These are phyloP conservation scores for Formica exsecta DNA, from an alignment of 1,140 invertebrate species.

Conservation along the genomic window DNA sequence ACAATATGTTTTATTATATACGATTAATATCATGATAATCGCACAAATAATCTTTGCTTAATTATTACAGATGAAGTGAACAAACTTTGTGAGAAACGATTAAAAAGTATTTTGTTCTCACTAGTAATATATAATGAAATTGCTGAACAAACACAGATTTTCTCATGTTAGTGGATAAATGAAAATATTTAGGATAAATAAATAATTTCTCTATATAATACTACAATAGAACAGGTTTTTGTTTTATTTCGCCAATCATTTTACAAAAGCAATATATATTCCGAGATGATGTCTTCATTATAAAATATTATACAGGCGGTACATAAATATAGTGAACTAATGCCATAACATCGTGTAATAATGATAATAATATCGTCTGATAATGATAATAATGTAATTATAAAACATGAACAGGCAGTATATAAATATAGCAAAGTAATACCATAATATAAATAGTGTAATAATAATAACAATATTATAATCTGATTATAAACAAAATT, in stretches of 20 bases:
- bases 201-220: not conserved
- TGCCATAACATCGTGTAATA: too few relatives aligned
- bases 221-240: not conserved
- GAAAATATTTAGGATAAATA: too few relatives aligned
- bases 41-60: conserved; percentile 61
- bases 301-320: conserved; percentile 9
- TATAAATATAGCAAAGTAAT: conserved; percentile 2
- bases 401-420: too few relatives aligned
- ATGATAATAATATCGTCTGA: too few relatives aligned
- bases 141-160: not conserved
- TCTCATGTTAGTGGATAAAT: not conserved
- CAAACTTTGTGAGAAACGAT: conserved; percentile 90
- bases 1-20: conserved; percentile 48
- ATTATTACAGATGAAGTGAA: conserved; percentile 92
- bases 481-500: conserved; percentile 49
- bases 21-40: conserved; percentile 13
- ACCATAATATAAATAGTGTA: not conserved
- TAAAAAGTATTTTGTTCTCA: conserved; percentile 92
- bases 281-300: conserved; percentile 35
- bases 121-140: conserved; percentile 64
- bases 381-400: too few relatives aligned
- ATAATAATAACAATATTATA: conserved; percentile 8
- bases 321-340: not conserved
- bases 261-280: conserved; percentile 33
- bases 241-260: conserved; percentile 35